Conservation (phyloP, 1,140 invertebrate genomes). For the Oryctes rhinoceros region DNA sequence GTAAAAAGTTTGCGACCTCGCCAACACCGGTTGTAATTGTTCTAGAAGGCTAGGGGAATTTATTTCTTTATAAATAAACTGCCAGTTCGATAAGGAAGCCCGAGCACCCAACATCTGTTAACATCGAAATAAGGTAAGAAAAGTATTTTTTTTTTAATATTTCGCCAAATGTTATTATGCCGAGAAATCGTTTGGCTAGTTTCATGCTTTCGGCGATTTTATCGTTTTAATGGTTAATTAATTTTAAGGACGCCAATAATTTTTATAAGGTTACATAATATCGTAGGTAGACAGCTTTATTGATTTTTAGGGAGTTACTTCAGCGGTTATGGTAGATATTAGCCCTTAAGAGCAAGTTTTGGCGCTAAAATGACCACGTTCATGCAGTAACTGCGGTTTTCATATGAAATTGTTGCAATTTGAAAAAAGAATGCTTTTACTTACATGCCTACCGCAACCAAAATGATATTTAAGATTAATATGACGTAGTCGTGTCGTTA, state of each 20-base stretch:
- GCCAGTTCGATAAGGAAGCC: constrained; percentile 39
- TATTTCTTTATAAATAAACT: constrained; percentile 42
- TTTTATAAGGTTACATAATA: constrained; percentile 21
- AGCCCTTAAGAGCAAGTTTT: neutral
- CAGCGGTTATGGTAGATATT: neutral
- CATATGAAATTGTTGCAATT: neutral
- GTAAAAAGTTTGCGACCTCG: constrained; percentile 13
- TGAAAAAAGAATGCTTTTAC: neutral
- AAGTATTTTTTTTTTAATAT: neutral
- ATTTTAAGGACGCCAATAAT: neutral
- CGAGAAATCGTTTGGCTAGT: neutral
- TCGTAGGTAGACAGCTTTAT: neutral
- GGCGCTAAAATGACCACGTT: constrained; percentile 22
- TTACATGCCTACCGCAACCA: neutral
- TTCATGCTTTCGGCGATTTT: neutral
- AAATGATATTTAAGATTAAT: constrained; percentile 20
- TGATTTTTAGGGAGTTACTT: constrained; percentile 32
- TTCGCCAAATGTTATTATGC: neutral
- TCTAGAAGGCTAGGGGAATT: constrained; percentile 42
- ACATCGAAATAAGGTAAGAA: constrained; percentile 37
- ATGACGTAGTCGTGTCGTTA: constrained; percentile 19
- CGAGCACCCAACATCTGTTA: constrained; percentile 22
- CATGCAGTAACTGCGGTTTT: neutral
- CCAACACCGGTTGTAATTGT: constrained; percentile 29
- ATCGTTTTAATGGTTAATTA: neutral